phyloP scores from a whole-genome alignment of 2,113 vertebrate species.

The Stigmatopora nigra region DNA sequence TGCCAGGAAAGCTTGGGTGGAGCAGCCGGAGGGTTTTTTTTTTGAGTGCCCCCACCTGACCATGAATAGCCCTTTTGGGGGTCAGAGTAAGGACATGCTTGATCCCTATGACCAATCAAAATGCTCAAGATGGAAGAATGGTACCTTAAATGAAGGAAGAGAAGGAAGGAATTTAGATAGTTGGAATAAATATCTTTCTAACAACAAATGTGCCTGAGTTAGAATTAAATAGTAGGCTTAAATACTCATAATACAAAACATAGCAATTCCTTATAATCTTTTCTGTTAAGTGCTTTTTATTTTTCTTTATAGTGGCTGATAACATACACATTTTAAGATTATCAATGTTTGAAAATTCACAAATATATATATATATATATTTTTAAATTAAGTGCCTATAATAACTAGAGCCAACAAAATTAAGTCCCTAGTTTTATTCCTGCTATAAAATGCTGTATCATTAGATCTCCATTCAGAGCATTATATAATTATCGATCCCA shows the following conservation, averaged over 20 bases:
- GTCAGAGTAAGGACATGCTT: slow-evolving; percentile 24
- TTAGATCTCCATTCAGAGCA: slow-evolving; percentile 11
- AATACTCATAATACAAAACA: too few relatives aligned
- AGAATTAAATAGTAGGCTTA: too few relatives aligned
- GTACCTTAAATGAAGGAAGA: not conserved
- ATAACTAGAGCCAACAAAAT: slow-evolving; percentile 9
- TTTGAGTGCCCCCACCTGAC: slow-evolving; percentile 35
- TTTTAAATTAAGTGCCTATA: not conserved
- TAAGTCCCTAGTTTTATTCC: not conserved
- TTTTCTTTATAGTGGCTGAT: too few relatives aligned
- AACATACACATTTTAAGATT: too few relatives aligned
- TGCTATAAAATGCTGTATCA: slow-evolving; percentile 9
- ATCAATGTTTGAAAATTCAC: too few relatives aligned
- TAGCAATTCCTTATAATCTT: too few relatives aligned
- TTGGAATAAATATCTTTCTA: too few relatives aligned
- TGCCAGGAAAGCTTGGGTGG: slow-evolving; percentile 29
- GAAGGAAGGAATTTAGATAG: not conserved
- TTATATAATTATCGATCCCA: slow-evolving; percentile 29
- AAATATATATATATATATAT: not conserved
- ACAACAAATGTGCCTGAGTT: too few relatives aligned
- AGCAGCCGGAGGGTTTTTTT: slow-evolving; percentile 29
- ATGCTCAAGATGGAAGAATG: slow-evolving; percentile 13
- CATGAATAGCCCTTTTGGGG: slow-evolving; percentile 32
- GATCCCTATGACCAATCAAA: slow-evolving; percentile 10
- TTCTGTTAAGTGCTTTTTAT: too few relatives aligned